Conservation (phyloP, 2,797 vertebrate species). For the Momotus momota region DNA sequence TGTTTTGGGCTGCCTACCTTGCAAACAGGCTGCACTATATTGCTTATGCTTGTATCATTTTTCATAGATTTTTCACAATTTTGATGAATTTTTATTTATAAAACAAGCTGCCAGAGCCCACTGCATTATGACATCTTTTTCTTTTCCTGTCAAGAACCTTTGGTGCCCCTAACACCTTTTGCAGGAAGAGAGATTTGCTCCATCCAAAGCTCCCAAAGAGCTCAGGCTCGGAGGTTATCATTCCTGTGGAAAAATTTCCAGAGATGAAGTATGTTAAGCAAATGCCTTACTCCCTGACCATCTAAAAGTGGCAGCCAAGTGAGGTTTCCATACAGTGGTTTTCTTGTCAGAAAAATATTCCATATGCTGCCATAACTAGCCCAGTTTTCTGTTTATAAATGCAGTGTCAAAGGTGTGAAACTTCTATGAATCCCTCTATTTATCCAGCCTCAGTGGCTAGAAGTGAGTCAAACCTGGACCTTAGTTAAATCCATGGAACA, state of each 20-base stretch:
- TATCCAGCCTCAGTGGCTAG: neutral
- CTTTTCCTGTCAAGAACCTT: neutral
- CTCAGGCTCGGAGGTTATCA: neutral
- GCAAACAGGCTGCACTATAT: neutral
- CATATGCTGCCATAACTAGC: neutral
- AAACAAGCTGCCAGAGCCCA: neutral
- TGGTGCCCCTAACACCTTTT: neutral
- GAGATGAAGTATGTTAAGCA: neutral
- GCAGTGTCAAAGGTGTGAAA: neutral
- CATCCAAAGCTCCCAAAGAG: neutral
- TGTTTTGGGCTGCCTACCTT: neutral
- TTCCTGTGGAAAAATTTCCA: conserved; percentile 26
- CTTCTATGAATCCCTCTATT: neutral
- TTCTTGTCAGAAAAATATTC: conserved; percentile 37
- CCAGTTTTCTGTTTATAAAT: conserved; percentile 28
- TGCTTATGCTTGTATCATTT: neutral
- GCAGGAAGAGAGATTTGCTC: neutral
- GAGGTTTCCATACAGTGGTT: conserved; percentile 16
- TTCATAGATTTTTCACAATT: neutral
- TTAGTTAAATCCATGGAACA: neutral
- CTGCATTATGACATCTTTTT: neutral
- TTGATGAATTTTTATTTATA: neutral
- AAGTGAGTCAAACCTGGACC: neutral
- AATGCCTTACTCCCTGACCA: neutral
- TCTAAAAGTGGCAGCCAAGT: neutral